Conservation (phyloP, 2,113 vertebrate genomes). For the Marcusenius ussheri region DNA sequence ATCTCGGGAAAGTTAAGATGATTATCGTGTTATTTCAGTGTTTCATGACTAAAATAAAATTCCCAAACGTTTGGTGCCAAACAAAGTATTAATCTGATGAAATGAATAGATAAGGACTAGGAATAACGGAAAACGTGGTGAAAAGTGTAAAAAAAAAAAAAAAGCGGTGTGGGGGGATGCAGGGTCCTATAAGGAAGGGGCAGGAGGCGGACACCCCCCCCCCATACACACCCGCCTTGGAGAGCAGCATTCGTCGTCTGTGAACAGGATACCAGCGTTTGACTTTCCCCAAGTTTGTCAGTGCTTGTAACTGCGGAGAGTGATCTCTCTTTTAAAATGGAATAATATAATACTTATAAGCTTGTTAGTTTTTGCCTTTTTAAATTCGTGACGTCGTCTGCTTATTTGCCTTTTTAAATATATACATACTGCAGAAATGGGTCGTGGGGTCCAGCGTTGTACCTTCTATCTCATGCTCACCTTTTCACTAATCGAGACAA, state of each 20-base stretch:
- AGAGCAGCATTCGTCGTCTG: background rate
- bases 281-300: background rate
- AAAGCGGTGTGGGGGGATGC: background rate
- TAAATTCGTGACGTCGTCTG: background rate
- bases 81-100: background rate
- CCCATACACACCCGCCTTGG: background rate
- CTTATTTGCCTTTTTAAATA: background rate
- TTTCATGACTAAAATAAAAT: background rate
- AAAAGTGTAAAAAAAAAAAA: background rate
- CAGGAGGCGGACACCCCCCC: background rate
- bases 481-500: conserved; percentile 39
- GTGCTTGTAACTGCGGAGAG: background rate
- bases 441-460: conserved; percentile 38
- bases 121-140: background rate
- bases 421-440: background rate
- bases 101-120: background rate
- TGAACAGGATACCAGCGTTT: background rate
- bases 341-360: background rate
- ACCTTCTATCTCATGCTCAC: conserved; percentile 49
- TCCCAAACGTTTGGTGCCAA: background rate
- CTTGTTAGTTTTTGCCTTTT: background rate
- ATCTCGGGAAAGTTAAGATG: background rate
- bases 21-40: background rate
- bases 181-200: background rate
- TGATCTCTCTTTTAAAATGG: background rate